phyloP scores from a whole-genome alignment of 2,888 invertebrate species.

The Ceraclea dissimilis region DNA sequence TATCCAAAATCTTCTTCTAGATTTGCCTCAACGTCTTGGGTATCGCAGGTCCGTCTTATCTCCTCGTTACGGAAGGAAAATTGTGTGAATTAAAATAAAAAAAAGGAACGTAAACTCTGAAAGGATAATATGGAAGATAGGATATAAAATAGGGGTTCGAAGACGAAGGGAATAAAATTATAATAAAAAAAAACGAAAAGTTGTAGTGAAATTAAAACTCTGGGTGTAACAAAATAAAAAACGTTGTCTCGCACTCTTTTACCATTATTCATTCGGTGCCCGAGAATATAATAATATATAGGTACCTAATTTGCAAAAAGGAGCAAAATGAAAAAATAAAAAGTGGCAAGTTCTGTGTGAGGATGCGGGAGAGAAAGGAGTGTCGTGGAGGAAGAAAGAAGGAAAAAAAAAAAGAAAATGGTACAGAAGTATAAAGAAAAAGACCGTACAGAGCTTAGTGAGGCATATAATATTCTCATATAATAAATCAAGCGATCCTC shows the following conservation, averaged over 20 bases:
- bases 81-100: not conserved
- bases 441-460: slow-evolving; percentile 20
- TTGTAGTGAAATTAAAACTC: slow-evolving; percentile 1
- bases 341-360: slow-evolving; percentile 18
- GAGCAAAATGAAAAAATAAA: not conserved
- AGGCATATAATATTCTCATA: slow-evolving; percentile 23
- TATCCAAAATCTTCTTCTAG: no score
- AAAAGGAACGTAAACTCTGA: not conserved
- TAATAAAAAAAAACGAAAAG: not conserved
- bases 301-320: not conserved
- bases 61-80: no score
- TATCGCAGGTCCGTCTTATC: no score
- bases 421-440: slow-evolving; percentile 14
- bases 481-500: slow-evolving; percentile 22
- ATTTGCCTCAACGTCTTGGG: no score
- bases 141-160: not conserved
- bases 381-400: not conserved
- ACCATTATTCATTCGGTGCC: slow-evolving; percentile 17
- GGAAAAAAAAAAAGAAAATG: not conserved
- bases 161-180: not conserved
- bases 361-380: slow-evolving; percentile 19
- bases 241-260: slow-evolving; percentile 13
- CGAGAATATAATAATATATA: not conserved
- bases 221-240: not conserved
- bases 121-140: not conserved